phyloP scores from a whole-genome alignment of 64 coral and sea anemone genomes.

The Actinia equina region DNA sequence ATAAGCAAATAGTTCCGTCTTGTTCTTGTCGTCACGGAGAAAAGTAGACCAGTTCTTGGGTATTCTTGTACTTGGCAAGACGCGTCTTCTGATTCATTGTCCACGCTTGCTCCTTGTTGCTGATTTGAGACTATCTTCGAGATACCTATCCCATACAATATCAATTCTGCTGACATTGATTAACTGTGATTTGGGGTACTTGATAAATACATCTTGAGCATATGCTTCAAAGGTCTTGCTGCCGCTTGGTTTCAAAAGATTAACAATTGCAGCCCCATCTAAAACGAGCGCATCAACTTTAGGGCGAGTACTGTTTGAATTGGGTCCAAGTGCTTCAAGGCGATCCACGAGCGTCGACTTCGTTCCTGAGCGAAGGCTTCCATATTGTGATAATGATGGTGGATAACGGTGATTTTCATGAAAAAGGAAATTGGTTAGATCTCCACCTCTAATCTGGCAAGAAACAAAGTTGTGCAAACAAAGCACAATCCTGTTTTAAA shows the following conservation, averaged over 20 bases:
- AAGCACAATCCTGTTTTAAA: slow-evolving; percentile 44
- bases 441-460: neutral
- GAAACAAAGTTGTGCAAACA: slow-evolving; percentile 24
- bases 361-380: slow-evolving; percentile 34
- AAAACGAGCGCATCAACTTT: slow-evolving; percentile 31
- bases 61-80: slow-evolving; percentile 25
- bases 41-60: slow-evolving; percentile 25
- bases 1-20: slow-evolving; percentile 30
- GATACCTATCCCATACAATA: slow-evolving; percentile 56
- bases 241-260: slow-evolving; percentile 44
- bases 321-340: slow-evolving; percentile 19
- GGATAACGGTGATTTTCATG: slow-evolving; percentile 47
- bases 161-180: slow-evolving; percentile 36
- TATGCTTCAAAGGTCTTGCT: slow-evolving; percentile 50
- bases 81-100: slow-evolving; percentile 16
- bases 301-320: slow-evolving; percentile 9
- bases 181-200: slow-evolving; percentile 21
- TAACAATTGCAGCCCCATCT: slow-evolving; percentile 50
- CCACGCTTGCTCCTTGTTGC: slow-evolving; percentile 42
- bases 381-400: slow-evolving; percentile 40
- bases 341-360: slow-evolving; percentile 44
- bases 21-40: slow-evolving; percentile 28
- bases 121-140: slow-evolving; percentile 35
- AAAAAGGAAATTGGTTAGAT: neutral
- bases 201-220: slow-evolving; percentile 28